phyloP scores from a whole-genome alignment of 2,888 invertebrate genomes.

The Ormyrus labotus region DNA sequence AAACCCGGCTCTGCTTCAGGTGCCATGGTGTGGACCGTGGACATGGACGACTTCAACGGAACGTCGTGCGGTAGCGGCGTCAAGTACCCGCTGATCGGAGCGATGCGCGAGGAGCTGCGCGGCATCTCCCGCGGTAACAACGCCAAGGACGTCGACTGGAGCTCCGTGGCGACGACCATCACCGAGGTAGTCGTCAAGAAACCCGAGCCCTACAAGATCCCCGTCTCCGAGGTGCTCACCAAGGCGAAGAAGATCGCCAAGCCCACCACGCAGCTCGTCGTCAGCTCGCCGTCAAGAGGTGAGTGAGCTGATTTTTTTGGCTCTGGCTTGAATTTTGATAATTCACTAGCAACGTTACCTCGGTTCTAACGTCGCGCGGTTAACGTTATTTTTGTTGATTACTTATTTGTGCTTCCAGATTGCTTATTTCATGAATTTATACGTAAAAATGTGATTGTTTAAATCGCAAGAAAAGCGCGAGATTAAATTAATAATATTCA shows the following conservation, averaged over 20 bases:
- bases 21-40: conserved; percentile 97
- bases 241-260: conserved; percentile 79
- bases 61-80: conserved; percentile 88
- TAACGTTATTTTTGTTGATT: too few relatives aligned
- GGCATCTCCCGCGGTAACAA: conserved; percentile 90
- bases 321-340: not conserved
- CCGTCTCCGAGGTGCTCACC: conserved; percentile 84
- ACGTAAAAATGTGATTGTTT: too few relatives aligned
- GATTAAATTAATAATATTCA: too few relatives aligned
- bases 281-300: conserved; percentile 75
- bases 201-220: conserved; percentile 86
- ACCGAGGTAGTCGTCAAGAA: conserved; percentile 80
- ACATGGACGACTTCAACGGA: conserved; percentile 96
- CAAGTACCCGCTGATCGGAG: conserved; percentile 92
- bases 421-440: too few relatives aligned
- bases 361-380: too few relatives aligned
- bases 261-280: conserved; percentile 79
- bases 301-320: conserved; percentile 13
- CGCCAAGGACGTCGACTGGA: conserved; percentile 92
- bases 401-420: too few relatives aligned
- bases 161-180: conserved; percentile 83
- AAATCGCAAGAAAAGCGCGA: too few relatives aligned
- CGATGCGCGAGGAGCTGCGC: conserved; percentile 92
- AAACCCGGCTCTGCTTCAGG: conserved; percentile 23
- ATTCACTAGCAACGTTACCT: not conserved